Evolutionary conservation across 2,113 vertebrate species (phyloP).

Genomic region (Genyomyrus donnyi): DNA sequence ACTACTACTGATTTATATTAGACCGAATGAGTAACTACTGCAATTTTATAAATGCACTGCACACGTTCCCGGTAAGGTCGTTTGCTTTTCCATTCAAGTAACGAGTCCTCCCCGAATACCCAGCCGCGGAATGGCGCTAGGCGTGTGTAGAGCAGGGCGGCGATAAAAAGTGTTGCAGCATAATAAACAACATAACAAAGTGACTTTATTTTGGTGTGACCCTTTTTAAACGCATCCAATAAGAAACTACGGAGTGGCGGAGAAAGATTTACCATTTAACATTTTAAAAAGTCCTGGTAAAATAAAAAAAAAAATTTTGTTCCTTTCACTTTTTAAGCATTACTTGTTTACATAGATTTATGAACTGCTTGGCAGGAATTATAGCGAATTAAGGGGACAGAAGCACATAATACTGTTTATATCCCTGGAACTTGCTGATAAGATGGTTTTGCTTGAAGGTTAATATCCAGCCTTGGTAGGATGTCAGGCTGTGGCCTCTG

Average conservation of each 20-base stretch:
- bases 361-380: background rate
- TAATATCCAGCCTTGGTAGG: background rate
- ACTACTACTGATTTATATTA: background rate
- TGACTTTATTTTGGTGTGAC: background rate
- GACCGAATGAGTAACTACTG: background rate
- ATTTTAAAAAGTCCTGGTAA: background rate
- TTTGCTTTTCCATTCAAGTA: background rate
- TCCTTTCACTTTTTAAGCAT: background rate
- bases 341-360: background rate
- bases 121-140: background rate
- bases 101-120: background rate
- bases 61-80: background rate
- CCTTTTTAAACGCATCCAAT: background rate
- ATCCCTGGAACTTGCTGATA: background rate
- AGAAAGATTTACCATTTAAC: background rate
- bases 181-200: background rate
- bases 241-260: background rate
- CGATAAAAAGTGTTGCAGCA: background rate
- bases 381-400: background rate
- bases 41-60: background rate
- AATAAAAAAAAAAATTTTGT: background rate
- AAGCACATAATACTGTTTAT: conserved; percentile 1
- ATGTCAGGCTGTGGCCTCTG: background rate
- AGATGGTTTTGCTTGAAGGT: background rate
- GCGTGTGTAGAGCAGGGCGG: background rate